Base-by-base conservation (phyloP, 2,888 invertebrate genomes). In the Sipunculus nudus region DNA sequence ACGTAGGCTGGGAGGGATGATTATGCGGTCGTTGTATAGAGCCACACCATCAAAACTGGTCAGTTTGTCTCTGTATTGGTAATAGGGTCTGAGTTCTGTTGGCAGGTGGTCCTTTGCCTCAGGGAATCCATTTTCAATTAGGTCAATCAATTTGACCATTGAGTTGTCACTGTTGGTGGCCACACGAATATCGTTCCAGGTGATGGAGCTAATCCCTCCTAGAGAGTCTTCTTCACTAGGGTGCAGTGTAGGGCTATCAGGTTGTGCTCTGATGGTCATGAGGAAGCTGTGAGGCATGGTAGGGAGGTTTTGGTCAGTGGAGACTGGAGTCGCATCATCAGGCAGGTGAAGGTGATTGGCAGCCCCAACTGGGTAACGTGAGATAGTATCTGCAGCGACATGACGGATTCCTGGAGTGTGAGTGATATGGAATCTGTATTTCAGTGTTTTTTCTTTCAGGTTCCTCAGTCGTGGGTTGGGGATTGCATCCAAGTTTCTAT, bases 401-500 rank as follows among this genome's bases (percentile, higher is more conserved):
- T n/a, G n/a, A n/a, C n/a, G n/a, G 13, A 39, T 19, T 1, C 63
- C 69, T n/a, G 63, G 67, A 3, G 67, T 47, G 47, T 70, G 63
- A 1, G 67, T 28, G 54, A 70, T 65, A 13, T 38, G 57, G 45
- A 71, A 61, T 47, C 38, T 57, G 53, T 70, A 71, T 8, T 62
- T 35, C 19, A 68, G 49, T 23, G 64, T 68, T 41, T 72, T 72
- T 43, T 69, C 70, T 38, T 70, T 71, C 35, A 73, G 53, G 60
- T 73, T 73, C 6, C 63, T 25, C 6, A 72, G 62, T 1, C 72
- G 63, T n/a, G 66, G 1, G 38, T 63, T 63, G 19, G 47, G 43
- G 16, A 63, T 62, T n/a, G 47, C 40, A 29, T 63, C 61, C 16
- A 62, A 54, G 8, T 47, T 49, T 46, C 49, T 49, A 47, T 63